Percentiles rank a stretch among this genome's conserved stretches.
Conservation (phyloP, 2,888 invertebrate species). For the Apoderus coryli region DNA sequence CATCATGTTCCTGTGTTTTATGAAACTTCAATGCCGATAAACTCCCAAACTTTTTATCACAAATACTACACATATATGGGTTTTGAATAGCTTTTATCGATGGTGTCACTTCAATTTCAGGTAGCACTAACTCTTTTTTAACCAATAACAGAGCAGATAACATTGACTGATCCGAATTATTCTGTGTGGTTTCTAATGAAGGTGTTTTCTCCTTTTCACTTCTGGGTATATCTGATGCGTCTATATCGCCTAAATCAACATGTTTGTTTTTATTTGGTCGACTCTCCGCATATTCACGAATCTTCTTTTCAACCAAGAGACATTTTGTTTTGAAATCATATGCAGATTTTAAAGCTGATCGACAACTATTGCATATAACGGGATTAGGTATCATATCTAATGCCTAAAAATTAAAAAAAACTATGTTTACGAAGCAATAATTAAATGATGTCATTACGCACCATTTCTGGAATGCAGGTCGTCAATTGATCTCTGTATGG, state of each 20-base stretch:
- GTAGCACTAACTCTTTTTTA: slow-evolving; percentile 15
- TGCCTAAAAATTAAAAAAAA: slow-evolving; percentile 15
- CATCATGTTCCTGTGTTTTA: slow-evolving; percentile 16
- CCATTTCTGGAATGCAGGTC: slow-evolving; percentile 26
- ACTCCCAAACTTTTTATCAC: slow-evolving; percentile 16
- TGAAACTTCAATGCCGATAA: slow-evolving; percentile 16
- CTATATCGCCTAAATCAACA: slow-evolving; percentile 19
- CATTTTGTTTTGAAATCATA: slow-evolving; percentile 23
- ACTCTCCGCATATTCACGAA: slow-evolving; percentile 21
- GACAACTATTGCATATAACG: slow-evolving; percentile 22
- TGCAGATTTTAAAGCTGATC: slow-evolving; percentile 20
- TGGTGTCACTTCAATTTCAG: slow-evolving; percentile 3
- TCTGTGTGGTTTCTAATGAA: slow-evolving; percentile 9
- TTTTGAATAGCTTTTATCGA: slow-evolving; percentile 12
- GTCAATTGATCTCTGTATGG: slow-evolving; percentile 25
- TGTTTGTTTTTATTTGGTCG: slow-evolving; percentile 15
- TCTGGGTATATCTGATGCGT: slow-evolving; percentile 16
- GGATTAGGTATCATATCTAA: slow-evolving; percentile 23
- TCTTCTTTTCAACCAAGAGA: slow-evolving; percentile 22
- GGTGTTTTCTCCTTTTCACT: slow-evolving; percentile 6
- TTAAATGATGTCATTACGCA: no score
- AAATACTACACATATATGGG: slow-evolving; percentile 15
- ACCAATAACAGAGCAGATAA: slow-evolving; percentile 9
- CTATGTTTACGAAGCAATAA: slow-evolving; percentile 1
- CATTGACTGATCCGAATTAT: not conserved